Percentiles rank a stretch among this genome's conserved stretches.
Evolutionary conservation across 2,113 vertebrate genomes (phyloP).

Genomic region (Clarias macrocephalus): DNA sequence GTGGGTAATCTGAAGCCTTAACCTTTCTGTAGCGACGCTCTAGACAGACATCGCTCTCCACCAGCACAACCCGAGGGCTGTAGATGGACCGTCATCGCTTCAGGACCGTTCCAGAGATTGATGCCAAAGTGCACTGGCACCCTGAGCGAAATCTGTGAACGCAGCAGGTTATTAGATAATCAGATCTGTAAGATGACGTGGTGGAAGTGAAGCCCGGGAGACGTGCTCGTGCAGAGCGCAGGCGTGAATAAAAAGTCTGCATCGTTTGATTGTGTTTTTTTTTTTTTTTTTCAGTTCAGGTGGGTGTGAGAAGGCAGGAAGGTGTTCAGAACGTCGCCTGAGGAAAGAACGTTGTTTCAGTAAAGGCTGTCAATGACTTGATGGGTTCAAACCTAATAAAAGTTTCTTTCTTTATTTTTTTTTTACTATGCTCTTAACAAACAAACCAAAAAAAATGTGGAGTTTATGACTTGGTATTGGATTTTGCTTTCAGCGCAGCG

Average conservation of each 20-base stretch:
- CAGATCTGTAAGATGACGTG: background rate
- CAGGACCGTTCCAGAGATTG: background rate
- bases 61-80: background rate
- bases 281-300: background rate
- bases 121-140: background rate
- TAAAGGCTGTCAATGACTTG: background rate
- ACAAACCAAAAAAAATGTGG: background rate
- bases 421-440: background rate
- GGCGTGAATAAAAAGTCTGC: background rate
- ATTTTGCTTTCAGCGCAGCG: slow-evolving; percentile 1
- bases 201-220: background rate
- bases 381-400: background rate
- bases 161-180: background rate
- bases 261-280: background rate
- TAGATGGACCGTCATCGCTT: background rate
- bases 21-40: background rate
- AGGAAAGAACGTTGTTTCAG: background rate
- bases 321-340: background rate
- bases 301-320: background rate
- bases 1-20: background rate
- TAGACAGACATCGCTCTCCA: background rate
- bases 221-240: background rate
- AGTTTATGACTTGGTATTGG: background rate
- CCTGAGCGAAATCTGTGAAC: background rate
- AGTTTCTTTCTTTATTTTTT: background rate